These are phyloP conservation scores for Melipona beecheii DNA, from an alignment of 2,888 invertebrate species.

Conservation along the genomic window DNA sequence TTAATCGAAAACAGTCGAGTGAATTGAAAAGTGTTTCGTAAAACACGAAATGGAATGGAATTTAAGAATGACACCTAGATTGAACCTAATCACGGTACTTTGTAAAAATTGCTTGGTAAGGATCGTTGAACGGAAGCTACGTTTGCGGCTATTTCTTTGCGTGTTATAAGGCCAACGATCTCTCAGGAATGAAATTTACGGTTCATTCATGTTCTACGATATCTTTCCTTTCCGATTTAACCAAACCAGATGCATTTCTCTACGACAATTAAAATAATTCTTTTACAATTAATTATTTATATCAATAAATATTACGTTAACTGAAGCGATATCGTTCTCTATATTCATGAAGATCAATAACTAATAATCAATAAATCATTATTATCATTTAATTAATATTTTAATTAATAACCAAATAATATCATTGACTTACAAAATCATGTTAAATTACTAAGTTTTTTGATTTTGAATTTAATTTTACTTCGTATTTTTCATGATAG, in stretches of 20 bases:
- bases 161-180: constrained; percentile 33
- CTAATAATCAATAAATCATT: too few relatives aligned
- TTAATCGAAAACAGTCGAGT: background rate
- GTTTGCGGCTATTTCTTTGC: constrained; percentile 23
- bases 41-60: background rate
- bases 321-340: too few relatives aligned
- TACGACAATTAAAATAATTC: background rate
- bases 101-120: constrained; percentile 31
- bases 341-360: too few relatives aligned
- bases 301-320: too few relatives aligned
- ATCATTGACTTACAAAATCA: too few relatives aligned
- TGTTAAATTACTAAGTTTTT: too few relatives aligned
- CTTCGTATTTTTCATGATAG: too few relatives aligned
- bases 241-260: background rate
- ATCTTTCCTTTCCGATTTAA: background rate
- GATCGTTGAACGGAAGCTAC: constrained; percentile 31
- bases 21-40: background rate
- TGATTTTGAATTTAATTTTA: too few relatives aligned
- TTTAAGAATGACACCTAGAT: constrained; percentile 4
- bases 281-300: background rate
- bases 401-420: too few relatives aligned
- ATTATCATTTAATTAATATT: too few relatives aligned
- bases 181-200: constrained; percentile 29
- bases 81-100: background rate
- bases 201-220: constrained; percentile 3